These are phyloP conservation scores for Lacerta bilineata DNA, from an alignment of 2,797 vertebrate genomes.

Conservation along the genomic window DNA sequence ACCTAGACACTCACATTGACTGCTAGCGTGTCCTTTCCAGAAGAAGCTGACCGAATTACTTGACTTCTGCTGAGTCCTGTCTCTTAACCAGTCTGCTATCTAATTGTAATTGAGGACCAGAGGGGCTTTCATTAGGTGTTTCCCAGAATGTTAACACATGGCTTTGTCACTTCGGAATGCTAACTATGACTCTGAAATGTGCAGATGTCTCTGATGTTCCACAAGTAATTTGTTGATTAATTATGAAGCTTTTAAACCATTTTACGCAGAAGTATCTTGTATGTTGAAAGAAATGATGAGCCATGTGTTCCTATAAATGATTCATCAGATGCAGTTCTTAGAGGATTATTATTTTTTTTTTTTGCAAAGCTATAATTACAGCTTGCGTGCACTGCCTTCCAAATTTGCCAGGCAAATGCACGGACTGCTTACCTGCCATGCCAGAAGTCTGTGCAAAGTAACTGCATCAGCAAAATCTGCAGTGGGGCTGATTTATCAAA, in stretches of 20 bases:
- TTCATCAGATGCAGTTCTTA: slow-evolving; percentile 47
- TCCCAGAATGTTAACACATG: slow-evolving; percentile 39
- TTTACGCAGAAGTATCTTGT: slow-evolving; percentile 30
- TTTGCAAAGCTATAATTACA: slow-evolving; percentile 16
- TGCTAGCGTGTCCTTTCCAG: not conserved
- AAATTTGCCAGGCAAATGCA: not conserved
- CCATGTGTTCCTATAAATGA: slow-evolving; percentile 54
- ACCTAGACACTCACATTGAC: not conserved
- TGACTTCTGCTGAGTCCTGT: not conserved
- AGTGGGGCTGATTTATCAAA: not conserved
- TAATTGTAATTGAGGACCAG: slow-evolving; percentile 27
- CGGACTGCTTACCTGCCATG: not conserved
- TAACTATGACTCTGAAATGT: slow-evolving; percentile 41
- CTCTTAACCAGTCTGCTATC: slow-evolving; percentile 28
- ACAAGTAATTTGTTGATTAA: slow-evolving; percentile 51
- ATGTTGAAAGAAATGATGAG: slow-evolving; percentile 48
- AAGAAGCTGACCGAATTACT: slow-evolving; percentile 10
- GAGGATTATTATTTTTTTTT: not conserved
- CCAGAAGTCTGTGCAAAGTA: not conserved
- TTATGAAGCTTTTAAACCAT: slow-evolving; percentile 53
- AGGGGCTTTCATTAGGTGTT: slow-evolving; percentile 26
- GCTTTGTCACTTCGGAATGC: slow-evolving; percentile 49
- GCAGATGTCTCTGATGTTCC: slow-evolving; percentile 34
- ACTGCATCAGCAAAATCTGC: not conserved
- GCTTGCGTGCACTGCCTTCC: not conserved